phyloP scores from a whole-genome alignment of 2,888 invertebrate species.

The Caenorhabditis auriculariae region DNA sequence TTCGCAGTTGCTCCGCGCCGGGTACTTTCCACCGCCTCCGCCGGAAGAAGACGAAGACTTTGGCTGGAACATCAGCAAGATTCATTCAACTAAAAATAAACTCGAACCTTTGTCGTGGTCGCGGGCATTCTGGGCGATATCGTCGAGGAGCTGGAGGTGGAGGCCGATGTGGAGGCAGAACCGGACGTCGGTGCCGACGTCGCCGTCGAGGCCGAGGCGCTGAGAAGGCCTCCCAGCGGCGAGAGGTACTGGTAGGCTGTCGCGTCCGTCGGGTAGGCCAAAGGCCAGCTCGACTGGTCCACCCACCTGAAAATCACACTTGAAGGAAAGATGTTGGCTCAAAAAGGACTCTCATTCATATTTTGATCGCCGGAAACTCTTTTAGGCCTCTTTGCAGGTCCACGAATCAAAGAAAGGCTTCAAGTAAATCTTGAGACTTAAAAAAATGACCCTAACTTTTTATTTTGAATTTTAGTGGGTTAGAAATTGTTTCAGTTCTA shows the following conservation, averaged over 20 bases:
- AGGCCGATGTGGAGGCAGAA: not conserved
- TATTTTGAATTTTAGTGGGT: no score
- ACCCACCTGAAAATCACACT: constrained; percentile 18
- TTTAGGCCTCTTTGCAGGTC: no score
- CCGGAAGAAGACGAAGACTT: constrained; percentile 1
- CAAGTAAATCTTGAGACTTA: no score
- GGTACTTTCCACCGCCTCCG: constrained; percentile 23
- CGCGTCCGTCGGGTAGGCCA: constrained; percentile 12
- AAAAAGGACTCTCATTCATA: no score
- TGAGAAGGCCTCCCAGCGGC: constrained; percentile 7
- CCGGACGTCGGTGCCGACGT: not conserved
- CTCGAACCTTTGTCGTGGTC: no score
- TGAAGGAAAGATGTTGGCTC: no score
- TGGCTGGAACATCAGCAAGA: no score
- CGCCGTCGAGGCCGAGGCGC: constrained; percentile 6
- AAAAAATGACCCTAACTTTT: no score
- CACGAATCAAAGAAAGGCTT: no score
- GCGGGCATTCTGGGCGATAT: not conserved
- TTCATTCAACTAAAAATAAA: no score
- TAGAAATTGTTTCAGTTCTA: no score
- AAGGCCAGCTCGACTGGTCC: constrained; percentile 15
- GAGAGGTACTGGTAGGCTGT: constrained; percentile 14
- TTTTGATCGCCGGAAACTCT: no score
- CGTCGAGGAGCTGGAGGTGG: not conserved
- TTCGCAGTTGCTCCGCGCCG: constrained; percentile 78